phyloP scores from a whole-genome alignment of 2,113 vertebrate species.

The Istiophorus platypterus region DNA sequence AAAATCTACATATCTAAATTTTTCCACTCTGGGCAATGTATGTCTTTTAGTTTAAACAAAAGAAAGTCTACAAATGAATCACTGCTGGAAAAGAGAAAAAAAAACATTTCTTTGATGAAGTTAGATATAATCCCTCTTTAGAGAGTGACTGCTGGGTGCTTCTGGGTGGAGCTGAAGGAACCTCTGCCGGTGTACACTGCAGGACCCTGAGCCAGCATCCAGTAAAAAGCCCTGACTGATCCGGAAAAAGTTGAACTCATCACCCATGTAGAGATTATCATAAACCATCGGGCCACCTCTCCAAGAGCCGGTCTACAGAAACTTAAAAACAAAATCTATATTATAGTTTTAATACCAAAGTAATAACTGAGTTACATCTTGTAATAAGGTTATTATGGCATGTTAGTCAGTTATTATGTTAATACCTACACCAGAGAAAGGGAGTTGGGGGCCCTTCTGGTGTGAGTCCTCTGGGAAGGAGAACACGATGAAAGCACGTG shows the following conservation, averaged over 20 bases:
- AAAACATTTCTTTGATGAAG: not conserved
- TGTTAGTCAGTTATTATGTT: too few species aligned
- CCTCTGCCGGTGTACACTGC: not conserved
- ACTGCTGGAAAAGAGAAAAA: not conserved
- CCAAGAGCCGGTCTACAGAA: not conserved
- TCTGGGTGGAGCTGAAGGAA: constrained; percentile 1
- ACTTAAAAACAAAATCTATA: not conserved
- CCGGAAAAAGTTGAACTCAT: not conserved
- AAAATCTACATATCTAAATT: not conserved
- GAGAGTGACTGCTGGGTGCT: not conserved
- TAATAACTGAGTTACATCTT: too few species aligned
- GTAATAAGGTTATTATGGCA: too few species aligned
- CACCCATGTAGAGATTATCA: not conserved
- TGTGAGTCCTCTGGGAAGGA: not conserved
- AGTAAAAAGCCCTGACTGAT: not conserved
- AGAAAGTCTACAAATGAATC: not conserved
- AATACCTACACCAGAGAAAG: too few species aligned
- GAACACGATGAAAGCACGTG: not conserved
- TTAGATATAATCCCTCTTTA: not conserved
- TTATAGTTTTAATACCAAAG: not conserved
- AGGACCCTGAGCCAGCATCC: not conserved
- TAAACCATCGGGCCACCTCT: not conserved
- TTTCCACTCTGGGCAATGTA: not conserved
- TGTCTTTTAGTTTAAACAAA: not conserved
- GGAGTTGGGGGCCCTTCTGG: not conserved